phyloP scores from a whole-genome alignment of 2,113 vertebrate species.

The Callithrix jacchus region DNA sequence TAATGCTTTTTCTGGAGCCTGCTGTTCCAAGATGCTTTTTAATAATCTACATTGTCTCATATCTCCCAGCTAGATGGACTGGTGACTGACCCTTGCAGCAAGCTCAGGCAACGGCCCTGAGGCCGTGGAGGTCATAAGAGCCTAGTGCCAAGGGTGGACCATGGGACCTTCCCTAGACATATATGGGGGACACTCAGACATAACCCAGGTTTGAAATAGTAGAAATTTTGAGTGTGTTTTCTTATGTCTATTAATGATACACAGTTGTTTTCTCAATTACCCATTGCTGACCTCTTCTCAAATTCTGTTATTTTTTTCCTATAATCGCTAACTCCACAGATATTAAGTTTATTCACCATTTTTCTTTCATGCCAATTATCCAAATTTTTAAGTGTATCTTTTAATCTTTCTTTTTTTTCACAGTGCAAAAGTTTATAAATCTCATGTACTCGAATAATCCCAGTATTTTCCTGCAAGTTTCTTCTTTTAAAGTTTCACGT shows the following conservation, averaged over 20 bases:
- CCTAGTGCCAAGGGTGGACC: rapidly evolving
- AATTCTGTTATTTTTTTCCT: background rate
- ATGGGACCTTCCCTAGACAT: rapidly evolving
- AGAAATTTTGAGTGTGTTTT: background rate
- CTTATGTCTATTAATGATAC: background rate
- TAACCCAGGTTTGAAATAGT: background rate
- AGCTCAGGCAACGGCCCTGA: background rate
- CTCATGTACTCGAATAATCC: background rate
- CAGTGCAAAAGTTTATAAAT: background rate
- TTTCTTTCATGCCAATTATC: background rate
- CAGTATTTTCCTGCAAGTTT: background rate
- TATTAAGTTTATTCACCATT: background rate
- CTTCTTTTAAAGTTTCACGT: background rate
- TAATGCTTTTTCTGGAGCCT: background rate
- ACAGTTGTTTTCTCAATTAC: background rate
- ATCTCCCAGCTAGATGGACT: background rate
- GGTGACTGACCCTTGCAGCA: rapidly evolving
- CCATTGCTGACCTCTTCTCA: background rate
- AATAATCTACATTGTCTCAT: background rate
- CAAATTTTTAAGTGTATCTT: background rate
- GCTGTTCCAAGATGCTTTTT: background rate
- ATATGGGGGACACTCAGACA: background rate
- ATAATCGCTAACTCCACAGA: background rate
- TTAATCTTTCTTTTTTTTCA: background rate
- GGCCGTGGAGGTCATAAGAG: rapidly evolving